Conservation (phyloP, 2,888 invertebrate genomes). For the Epinotia nisella region DNA sequence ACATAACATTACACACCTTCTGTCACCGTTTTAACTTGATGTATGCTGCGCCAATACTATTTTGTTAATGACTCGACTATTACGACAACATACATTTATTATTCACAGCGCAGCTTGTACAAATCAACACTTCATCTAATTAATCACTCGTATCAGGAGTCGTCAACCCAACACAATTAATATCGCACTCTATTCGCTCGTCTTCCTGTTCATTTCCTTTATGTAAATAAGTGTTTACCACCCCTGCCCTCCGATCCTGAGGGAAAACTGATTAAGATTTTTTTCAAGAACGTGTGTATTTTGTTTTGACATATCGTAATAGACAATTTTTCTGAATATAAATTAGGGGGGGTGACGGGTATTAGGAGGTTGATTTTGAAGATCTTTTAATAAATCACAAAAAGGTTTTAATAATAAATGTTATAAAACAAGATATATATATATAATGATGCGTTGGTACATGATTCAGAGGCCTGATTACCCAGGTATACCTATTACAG, state of each 20-base stretch:
- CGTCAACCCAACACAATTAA: slow-evolving; percentile 45
- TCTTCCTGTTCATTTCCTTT: slow-evolving; percentile 63
- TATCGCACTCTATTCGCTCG: slow-evolving; percentile 45
- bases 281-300: slow-evolving; percentile 38
- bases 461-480: background rate
- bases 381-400: background rate
- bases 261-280: slow-evolving; percentile 42
- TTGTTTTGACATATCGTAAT: slow-evolving; percentile 37
- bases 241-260: slow-evolving; percentile 38
- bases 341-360: background rate
- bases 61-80: slow-evolving; percentile 15
- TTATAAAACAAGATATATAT: background rate
- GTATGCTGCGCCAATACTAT: slow-evolving; percentile 8
- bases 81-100: slow-evolving; percentile 28
- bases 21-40: slow-evolving; percentile 18
- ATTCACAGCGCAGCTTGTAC: slow-evolving; percentile 30
- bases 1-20: background rate
- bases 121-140: slow-evolving; percentile 42
- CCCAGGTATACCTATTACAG: background rate
- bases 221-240: slow-evolving; percentile 50
- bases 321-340: slow-evolving; percentile 18
- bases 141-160: slow-evolving; percentile 44
- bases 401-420: background rate
- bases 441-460: too few relatives aligned
- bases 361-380: background rate